Conservation (phyloP, 2,797 vertebrate genomes). For the Falco biarmicus region DNA sequence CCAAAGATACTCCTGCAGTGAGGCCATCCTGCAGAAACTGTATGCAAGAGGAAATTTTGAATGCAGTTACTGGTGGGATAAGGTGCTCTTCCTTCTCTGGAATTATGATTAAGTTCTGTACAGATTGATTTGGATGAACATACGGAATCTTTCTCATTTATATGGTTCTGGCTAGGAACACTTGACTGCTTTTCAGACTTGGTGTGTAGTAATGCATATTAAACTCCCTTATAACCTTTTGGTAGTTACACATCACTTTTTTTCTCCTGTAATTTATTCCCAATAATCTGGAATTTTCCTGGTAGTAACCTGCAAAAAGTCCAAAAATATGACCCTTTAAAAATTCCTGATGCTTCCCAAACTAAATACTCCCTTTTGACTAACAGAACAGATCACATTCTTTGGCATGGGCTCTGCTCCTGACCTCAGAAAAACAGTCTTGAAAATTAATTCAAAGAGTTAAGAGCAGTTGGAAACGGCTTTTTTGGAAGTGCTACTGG, state of each 20-base stretch:
- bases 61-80: neutral
- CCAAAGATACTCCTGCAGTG: neutral
- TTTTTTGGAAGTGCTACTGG: neutral
- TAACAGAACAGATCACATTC: slow-evolving; percentile 8
- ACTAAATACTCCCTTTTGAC: slow-evolving; percentile 9
- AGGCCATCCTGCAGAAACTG: neutral
- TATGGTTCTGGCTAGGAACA: neutral
- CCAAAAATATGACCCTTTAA: neutral
- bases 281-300: neutral
- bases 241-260: neutral
- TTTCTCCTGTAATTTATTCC: neutral
- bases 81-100: neutral
- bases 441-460: slow-evolving; percentile 5
- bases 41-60: neutral
- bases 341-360: neutral
- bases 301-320: neutral
- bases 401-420: slow-evolving; percentile 6
- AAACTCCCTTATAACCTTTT: neutral
- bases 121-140: neutral
- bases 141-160: neutral
- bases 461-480: neutral
- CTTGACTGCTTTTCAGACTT: neutral
- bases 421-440: slow-evolving; percentile 28
- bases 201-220: neutral
- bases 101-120: neutral